Evolutionary conservation across 1,140 invertebrate species (phyloP).

Genomic region (Rhyzopertha dominica): DNA sequence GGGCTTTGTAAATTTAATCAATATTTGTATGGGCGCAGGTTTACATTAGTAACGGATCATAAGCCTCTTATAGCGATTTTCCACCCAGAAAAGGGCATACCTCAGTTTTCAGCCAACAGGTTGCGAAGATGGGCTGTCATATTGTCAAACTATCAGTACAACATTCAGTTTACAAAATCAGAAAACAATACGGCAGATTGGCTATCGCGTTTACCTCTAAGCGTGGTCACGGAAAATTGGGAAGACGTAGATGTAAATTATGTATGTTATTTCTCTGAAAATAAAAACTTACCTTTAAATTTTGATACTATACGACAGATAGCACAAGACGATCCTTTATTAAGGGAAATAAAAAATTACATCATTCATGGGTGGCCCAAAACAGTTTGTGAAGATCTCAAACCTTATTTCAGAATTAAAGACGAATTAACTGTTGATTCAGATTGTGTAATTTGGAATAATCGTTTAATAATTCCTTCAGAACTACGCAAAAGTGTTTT

Average conservation of each 20-base stretch:
- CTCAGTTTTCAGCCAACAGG: conserved; percentile 26
- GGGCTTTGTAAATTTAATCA: conserved; percentile 37
- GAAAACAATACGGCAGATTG: conserved; percentile 36
- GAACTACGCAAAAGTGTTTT: conserved; percentile 7
- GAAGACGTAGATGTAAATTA: background rate
- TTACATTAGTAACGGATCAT: conserved; percentile 48
- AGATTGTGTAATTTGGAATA: conserved; percentile 8
- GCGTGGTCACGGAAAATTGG: too few species aligned
- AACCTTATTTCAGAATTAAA: too few species aligned
- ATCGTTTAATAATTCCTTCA: conserved; percentile 8
- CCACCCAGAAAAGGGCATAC: conserved; percentile 5
- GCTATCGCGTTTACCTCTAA: conserved; percentile 30
- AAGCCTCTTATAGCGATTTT: conserved; percentile 23
- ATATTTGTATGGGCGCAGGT: conserved; percentile 45
- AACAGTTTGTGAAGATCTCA: too few species aligned
- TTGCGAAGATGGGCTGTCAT: conserved; percentile 27
- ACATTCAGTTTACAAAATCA: conserved; percentile 20
- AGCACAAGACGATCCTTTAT: too few species aligned
- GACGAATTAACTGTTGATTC: too few species aligned
- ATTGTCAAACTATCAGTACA: conserved; percentile 24
- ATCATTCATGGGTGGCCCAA: too few species aligned
- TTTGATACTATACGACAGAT: too few species aligned
- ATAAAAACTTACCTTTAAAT: too few species aligned
- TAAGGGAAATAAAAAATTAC: too few species aligned
- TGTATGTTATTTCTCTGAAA: background rate